These are phyloP conservation scores for Trichonephila clavipes DNA, from an alignment of 1,140 invertebrate genomes.

Conservation along the genomic window DNA sequence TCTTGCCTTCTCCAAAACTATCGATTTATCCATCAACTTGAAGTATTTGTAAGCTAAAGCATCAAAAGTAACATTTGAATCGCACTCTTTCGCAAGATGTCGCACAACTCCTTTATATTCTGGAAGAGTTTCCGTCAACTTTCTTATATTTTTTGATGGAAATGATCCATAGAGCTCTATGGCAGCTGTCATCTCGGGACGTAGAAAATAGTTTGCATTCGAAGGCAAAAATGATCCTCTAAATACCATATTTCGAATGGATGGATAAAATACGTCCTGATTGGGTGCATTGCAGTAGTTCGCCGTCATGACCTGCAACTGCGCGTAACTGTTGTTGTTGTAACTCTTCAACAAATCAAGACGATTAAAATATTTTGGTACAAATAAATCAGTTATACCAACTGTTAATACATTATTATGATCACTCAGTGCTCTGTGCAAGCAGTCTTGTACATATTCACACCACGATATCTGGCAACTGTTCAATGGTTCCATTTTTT, in stretches of 20 bases:
- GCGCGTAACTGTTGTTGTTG: background rate
- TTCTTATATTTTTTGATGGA: background rate
- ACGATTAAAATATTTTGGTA: no score
- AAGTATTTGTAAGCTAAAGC: constrained; percentile 3
- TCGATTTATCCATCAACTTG: background rate
- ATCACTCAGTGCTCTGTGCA: background rate
- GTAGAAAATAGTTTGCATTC: background rate
- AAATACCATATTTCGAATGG: background rate
- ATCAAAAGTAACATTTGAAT: background rate
- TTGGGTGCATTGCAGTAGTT: background rate
- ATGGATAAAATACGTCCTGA: background rate
- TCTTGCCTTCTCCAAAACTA: background rate
- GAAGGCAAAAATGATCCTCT: background rate
- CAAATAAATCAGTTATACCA: background rate
- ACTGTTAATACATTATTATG: background rate
- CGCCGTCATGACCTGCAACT: background rate
- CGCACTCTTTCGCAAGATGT: background rate
- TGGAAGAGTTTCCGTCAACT: background rate
- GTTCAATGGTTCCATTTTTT: background rate
- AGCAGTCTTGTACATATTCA: constrained; percentile 40
- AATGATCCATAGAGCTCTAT: background rate
- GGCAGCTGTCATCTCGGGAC: background rate
- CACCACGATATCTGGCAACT: background rate
- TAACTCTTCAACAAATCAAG: no score
- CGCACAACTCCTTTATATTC: background rate